A percentile compares a stretch with the other conserved stretches of the same genome.
phyloP scores from a whole-genome alignment of 2,888 invertebrate genomes.

The Lacanobia wlatinum region DNA sequence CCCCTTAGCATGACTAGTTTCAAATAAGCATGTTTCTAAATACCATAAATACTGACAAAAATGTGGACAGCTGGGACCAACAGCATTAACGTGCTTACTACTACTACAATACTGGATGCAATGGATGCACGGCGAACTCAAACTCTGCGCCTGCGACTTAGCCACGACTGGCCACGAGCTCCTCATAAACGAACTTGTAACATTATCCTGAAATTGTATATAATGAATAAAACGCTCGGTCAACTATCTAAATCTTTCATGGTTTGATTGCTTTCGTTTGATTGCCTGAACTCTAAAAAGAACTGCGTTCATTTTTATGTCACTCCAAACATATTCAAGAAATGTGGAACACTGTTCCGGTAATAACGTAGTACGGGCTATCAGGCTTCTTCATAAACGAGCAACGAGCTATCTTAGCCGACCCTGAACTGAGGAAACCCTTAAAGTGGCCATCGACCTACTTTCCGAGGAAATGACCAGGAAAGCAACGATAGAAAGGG shows the following conservation, averaged over 20 bases:
- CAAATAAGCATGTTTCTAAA: no score
- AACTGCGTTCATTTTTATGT: neutral
- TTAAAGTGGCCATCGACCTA: constrained; percentile 57
- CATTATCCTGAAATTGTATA: neutral
- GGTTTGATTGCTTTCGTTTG: neutral
- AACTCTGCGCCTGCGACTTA: neutral
- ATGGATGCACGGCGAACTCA: no score
- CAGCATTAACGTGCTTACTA: no score
- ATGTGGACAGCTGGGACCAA: no score
- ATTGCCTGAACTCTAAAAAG: neutral
- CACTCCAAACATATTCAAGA: constrained; percentile 3
- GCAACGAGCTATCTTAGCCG: constrained; percentile 35
- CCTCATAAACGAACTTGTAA: neutral
- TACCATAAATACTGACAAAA: no score
- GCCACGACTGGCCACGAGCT: no score
- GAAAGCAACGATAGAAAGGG: constrained; percentile 47
- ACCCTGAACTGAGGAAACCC: constrained; percentile 34
- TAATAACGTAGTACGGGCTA: constrained; percentile 34
- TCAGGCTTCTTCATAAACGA: constrained; percentile 42
- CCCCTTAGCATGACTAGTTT: no score
- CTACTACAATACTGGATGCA: no score
- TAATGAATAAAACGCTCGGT: neutral
- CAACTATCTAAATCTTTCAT: neutral
- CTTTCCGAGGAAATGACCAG: constrained; percentile 55
- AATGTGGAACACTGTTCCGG: constrained; percentile 12